A percentile compares a stretch with the other conserved stretches of the same genome.
phyloP scores from a whole-genome alignment of 1,140 invertebrate genomes.

The Caenorhabditis elegans region DNA sequence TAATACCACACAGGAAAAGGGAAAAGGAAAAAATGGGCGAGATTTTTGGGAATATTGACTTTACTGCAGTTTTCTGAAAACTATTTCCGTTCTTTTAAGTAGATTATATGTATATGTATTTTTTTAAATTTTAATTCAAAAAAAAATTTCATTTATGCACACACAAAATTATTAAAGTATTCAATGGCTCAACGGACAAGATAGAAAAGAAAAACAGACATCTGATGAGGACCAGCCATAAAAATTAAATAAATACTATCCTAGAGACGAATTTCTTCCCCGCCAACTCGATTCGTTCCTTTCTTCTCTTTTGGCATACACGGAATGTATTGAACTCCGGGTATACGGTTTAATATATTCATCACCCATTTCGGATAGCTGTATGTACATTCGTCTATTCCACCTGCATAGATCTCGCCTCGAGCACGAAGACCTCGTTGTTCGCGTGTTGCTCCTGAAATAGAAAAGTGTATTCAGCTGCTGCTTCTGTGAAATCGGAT shows the following conservation, averaged over 20 bases:
- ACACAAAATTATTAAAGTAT: constrained; percentile 13
- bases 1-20: not conserved
- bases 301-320: constrained; percentile 53
- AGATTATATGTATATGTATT: too few species aligned
- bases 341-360: constrained; percentile 47
- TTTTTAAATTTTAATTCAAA: too few species aligned
- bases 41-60: not conserved
- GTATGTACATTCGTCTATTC: constrained; percentile 54
- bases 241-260: not conserved
- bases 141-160: not conserved
- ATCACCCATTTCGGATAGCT: constrained; percentile 51
- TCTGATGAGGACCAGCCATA: not conserved
- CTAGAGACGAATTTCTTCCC: constrained; percentile 18
- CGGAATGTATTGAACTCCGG: constrained; percentile 47
- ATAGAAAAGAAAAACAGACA: not conserved
- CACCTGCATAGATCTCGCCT: constrained; percentile 54
- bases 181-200: not conserved
- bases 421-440: constrained; percentile 59
- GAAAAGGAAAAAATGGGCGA: too few species aligned
- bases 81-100: not conserved
- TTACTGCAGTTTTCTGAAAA: not conserved
- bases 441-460: constrained; percentile 58
- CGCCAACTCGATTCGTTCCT: not conserved
- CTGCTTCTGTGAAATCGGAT: too few species aligned
- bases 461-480: constrained; percentile 7